These are phyloP conservation scores for Gastrophysa polygoni DNA, from an alignment of 2,888 invertebrate species.

Conservation along the genomic window DNA sequence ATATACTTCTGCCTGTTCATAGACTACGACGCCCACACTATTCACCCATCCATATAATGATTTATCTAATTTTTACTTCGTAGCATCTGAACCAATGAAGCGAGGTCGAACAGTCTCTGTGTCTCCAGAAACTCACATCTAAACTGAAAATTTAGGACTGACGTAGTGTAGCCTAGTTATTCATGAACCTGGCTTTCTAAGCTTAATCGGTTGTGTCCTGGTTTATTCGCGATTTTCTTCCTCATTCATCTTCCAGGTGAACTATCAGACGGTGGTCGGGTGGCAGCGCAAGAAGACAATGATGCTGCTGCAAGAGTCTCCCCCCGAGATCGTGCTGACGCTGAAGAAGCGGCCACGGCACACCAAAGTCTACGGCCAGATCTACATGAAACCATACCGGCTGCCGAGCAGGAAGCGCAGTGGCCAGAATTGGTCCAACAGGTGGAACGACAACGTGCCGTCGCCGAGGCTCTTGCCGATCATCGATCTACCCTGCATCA, in stretches of 20 bases:
- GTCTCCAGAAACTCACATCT: too few species aligned
- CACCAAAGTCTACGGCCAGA: slow-evolving; percentile 78
- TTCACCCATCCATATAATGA: too few species aligned
- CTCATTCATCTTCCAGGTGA: slow-evolving; percentile 68
- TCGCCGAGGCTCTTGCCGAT: slow-evolving; percentile 70
- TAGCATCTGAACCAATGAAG: too few species aligned
- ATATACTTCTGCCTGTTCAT: too few species aligned
- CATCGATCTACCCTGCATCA: slow-evolving; percentile 65
- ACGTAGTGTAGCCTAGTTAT: too few species aligned
- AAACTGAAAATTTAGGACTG: too few species aligned
- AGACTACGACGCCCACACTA: too few species aligned
- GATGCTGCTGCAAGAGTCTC: slow-evolving; percentile 74
- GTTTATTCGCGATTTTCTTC: too few species aligned
- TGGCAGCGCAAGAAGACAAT: slow-evolving; percentile 83
- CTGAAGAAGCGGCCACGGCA: slow-evolving; percentile 84
- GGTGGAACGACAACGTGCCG: slow-evolving; percentile 73
- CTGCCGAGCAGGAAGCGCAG: slow-evolving; percentile 74
- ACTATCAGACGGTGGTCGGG: slow-evolving; percentile 76
- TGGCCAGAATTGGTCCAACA: slow-evolving; percentile 60
- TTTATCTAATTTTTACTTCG: too few species aligned
- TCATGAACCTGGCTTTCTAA: too few species aligned
- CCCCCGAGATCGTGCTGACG: slow-evolving; percentile 81
- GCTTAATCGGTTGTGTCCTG: too few species aligned
- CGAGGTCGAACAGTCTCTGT: too few species aligned
- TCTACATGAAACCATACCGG: slow-evolving; percentile 74